Conservation (phyloP, 2,797 vertebrate genomes). For the Rhinatrema bivittatum region DNA sequence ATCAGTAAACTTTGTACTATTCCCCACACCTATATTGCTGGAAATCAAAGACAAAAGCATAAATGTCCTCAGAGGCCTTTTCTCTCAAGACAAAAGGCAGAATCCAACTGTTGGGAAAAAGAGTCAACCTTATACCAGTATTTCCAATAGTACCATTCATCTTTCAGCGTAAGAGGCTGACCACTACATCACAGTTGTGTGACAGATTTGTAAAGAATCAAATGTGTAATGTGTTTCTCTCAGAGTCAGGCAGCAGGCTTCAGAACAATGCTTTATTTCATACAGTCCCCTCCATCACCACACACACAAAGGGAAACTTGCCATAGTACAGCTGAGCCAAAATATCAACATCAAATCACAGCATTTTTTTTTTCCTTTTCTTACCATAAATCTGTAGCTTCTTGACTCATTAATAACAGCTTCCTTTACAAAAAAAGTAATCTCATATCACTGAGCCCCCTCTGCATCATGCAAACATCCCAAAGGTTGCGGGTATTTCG, state of each 20-base stretch:
- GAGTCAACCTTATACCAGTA: conserved; percentile 58
- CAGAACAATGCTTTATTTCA: conserved; percentile 52
- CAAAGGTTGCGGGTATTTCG: conserved; percentile 73
- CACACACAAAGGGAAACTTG: conserved; percentile 62
- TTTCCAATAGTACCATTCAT: conserved; percentile 58
- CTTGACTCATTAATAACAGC: conserved; percentile 73
- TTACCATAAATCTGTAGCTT: conserved; percentile 77
- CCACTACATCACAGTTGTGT: conserved; percentile 40
- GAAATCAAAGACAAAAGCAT: conserved; percentile 46
- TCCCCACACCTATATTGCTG: conserved; percentile 29
- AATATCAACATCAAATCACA: conserved; percentile 59
- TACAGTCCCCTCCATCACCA: conserved; percentile 50
- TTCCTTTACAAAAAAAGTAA: conserved; percentile 65
- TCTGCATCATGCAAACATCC: conserved; percentile 68
- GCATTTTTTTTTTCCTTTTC: conserved; percentile 47
- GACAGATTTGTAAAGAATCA: conserved; percentile 57
- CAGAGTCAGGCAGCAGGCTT: conserved; percentile 48
- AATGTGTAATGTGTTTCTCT: conserved; percentile 47
- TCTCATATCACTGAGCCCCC: conserved; percentile 66
- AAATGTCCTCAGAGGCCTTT: conserved; percentile 55
- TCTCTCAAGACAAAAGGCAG: conserved; percentile 63
- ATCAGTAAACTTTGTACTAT: conserved; percentile 35
- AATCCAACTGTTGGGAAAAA: conserved; percentile 62
- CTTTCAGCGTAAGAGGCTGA: conserved; percentile 49
- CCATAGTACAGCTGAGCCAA: conserved; percentile 58